phyloP scores from a whole-genome alignment of 1,140 invertebrate species.

The Drosophila subpulchrella region DNA sequence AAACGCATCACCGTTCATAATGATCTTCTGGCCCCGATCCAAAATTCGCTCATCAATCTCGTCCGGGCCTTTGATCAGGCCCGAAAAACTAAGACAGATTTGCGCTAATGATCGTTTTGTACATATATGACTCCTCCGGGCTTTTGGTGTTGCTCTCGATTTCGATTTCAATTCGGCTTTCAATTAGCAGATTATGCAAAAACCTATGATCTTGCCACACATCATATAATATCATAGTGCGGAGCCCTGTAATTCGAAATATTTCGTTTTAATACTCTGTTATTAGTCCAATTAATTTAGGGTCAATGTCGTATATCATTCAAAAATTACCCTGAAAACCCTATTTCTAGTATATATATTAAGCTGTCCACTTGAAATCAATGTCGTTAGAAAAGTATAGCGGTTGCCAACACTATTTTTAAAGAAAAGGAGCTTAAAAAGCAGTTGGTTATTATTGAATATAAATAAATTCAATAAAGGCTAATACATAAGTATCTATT shows the following conservation, averaged over 20 bases:
- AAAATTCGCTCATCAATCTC: conserved; percentile 38
- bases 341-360: no score
- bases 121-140: conserved; percentile 7
- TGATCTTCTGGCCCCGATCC: conserved; percentile 48
- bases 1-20: conserved; percentile 24
- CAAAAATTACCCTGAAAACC: background rate
- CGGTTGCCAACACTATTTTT: no score
- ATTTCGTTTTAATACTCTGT: background rate
- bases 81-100: conserved; percentile 49
- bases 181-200: conserved; percentile 27
- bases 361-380: no score
- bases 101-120: conserved; percentile 41
- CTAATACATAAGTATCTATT: no score
- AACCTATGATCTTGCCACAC: background rate
- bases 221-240: background rate
- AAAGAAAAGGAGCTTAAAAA: no score
- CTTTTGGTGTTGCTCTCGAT: conserved; percentile 34
- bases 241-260: background rate
- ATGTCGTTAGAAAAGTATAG: no score
- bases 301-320: background rate
- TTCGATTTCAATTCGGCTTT: conserved; percentile 30
- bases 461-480: no score
- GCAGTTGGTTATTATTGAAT: no score
- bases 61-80: conserved; percentile 43
- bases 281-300: background rate